Conservation (phyloP, 2,113 vertebrate species). For the Cavia porcellus region DNA sequence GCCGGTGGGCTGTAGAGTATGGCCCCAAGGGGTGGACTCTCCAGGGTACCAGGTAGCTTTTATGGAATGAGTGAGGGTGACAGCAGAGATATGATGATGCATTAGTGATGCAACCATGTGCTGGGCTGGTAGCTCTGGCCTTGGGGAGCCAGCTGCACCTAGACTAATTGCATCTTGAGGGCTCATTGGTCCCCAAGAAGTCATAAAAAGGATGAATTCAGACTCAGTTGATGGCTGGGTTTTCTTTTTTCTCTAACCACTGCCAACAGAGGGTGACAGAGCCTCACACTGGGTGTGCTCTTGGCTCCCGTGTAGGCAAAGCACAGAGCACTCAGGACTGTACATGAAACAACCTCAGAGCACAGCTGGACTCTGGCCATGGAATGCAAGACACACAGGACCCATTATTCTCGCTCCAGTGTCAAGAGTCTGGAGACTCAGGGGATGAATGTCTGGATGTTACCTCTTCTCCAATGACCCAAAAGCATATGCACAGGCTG, state of each 20-base stretch:
- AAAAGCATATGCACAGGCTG: slow-evolving; percentile 59
- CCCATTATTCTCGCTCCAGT: slow-evolving; percentile 72
- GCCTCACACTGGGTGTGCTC: slow-evolving; percentile 65
- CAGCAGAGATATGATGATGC: neutral
- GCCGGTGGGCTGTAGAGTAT: neutral
- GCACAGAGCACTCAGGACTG: slow-evolving; percentile 72
- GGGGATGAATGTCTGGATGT: slow-evolving; percentile 75
- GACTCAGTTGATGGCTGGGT: neutral
- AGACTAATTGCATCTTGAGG: neutral
- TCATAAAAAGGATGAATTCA: neutral
- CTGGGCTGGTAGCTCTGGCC: neutral
- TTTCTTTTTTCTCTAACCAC: slow-evolving; percentile 56
- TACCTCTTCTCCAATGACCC: slow-evolving; percentile 60
- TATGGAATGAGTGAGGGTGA: neutral
- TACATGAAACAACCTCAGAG: slow-evolving; percentile 79
- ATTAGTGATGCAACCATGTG: neutral
- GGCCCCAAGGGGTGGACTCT: neutral
- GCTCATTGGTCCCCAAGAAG: neutral
- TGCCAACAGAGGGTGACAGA: slow-evolving; percentile 76
- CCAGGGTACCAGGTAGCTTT: neutral
- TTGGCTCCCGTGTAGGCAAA: slow-evolving; percentile 48
- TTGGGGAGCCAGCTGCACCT: neutral
- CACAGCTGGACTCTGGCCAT: slow-evolving; percentile 78
- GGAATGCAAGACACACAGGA: slow-evolving; percentile 80
- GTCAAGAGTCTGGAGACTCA: slow-evolving; percentile 73